These are phyloP conservation scores for Premnoplex brunnescens DNA, from an alignment of 2,797 vertebrate species.

Conservation along the genomic window DNA sequence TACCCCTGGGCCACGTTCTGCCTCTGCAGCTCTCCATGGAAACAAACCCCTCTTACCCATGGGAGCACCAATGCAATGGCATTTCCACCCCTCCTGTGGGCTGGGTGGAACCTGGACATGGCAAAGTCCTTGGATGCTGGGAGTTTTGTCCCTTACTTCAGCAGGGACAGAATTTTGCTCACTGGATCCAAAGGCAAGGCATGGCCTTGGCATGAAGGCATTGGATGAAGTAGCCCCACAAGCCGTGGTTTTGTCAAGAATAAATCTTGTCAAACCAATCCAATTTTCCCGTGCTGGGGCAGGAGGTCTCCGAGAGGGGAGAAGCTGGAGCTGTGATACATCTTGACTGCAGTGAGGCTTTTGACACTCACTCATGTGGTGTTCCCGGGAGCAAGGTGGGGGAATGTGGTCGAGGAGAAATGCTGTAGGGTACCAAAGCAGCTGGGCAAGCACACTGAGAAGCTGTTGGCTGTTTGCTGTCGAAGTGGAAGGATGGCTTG, in stretches of 20 bases:
- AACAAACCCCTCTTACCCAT: background rate
- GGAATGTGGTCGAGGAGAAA: background rate
- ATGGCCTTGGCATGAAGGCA: background rate
- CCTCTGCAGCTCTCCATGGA: background rate
- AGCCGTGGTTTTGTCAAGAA: background rate
- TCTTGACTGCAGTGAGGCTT: background rate
- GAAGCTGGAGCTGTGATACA: background rate
- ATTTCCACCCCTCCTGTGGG: background rate
- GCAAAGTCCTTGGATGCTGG: background rate
- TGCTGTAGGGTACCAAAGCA: background rate
- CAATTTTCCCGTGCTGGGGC: background rate
- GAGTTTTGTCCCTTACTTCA: background rate
- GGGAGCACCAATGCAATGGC: rapidly evolving
- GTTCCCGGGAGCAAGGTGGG: background rate
- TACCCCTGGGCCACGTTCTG: background rate
- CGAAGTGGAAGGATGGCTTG: background rate
- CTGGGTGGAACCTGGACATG: background rate
- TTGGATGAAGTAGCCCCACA: background rate
- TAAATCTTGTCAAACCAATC: conserved; percentile 1
- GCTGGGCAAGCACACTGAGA: background rate
- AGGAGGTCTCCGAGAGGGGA: background rate
- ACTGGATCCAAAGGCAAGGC: background rate
- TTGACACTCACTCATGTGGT: background rate
- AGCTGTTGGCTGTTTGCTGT: background rate
- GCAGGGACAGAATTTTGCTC: background rate